A percentile compares a stretch with the other conserved stretches of the same genome.
phyloP scores from a whole-genome alignment of 2,888 invertebrate species.

The Cerceris rybyensis region DNA sequence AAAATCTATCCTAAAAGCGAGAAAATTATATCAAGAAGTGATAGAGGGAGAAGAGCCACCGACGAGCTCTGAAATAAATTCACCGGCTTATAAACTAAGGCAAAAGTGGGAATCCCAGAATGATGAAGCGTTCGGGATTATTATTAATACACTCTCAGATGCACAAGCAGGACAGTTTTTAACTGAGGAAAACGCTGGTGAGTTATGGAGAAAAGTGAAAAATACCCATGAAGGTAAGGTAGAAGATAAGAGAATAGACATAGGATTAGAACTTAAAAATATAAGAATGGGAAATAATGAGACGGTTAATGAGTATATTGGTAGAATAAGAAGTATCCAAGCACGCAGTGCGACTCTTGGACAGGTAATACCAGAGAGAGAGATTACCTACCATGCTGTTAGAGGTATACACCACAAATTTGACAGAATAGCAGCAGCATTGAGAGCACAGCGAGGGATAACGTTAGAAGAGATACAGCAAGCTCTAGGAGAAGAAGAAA shows the following conservation, averaged over 20 bases:
- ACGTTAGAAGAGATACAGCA: slow-evolving; percentile 11
- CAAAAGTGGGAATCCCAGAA: slow-evolving; percentile 11
- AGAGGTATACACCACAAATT: slow-evolving; percentile 11
- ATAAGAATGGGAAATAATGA: slow-evolving; percentile 12
- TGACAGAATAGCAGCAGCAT: background rate
- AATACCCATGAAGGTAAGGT: slow-evolving; percentile 6
- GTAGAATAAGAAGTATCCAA: slow-evolving; percentile 12
- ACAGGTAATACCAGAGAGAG: slow-evolving; percentile 2
- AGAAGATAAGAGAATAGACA: slow-evolving; percentile 20
- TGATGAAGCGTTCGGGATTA: slow-evolving; percentile 16
- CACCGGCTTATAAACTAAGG: background rate
- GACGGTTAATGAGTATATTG: slow-evolving; percentile 11
- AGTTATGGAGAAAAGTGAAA: slow-evolving; percentile 13
- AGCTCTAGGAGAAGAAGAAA: slow-evolving; percentile 7
- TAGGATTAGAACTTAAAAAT: slow-evolving; percentile 19
- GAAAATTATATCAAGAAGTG: slow-evolving; percentile 14
- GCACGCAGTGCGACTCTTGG: slow-evolving; percentile 15
- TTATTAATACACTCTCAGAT: slow-evolving; percentile 17
- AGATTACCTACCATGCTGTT: slow-evolving; percentile 5
- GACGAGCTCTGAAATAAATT: background rate
- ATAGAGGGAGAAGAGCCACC: slow-evolving; percentile 5
- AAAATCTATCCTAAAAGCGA: too few relatives aligned
- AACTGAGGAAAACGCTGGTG: background rate
- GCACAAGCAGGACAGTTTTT: slow-evolving; percentile 26
- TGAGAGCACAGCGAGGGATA: slow-evolving; percentile 11